Evolutionary conservation across 2,113 vertebrate genomes (phyloP), one percentile per base, ranked within the genome.

Genomic region (Daphoenositta chrysoptera): DNA sequence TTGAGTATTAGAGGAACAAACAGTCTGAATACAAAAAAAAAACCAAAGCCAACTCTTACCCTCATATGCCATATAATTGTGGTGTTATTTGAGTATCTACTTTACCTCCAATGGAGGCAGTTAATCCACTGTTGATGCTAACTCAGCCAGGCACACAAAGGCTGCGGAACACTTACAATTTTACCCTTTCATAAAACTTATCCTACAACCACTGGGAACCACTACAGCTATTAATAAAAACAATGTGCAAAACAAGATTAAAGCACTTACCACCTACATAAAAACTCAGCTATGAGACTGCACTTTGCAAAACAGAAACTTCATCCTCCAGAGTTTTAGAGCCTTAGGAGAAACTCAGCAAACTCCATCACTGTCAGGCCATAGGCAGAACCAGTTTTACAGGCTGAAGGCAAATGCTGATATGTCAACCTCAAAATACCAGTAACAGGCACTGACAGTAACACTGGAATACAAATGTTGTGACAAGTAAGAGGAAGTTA

Each of bases 1-100:
- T 24, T 39, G 35, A 54, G 27, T 39, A 17, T 42, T 54, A 28
- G 15, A 70, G 40, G 33, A 83, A 54, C 6, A 4, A 60, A 40
- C 28, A 65, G 15, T 10, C 33, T 15, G 22, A 79, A 48, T 8
- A 31, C 5, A 0, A 26, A 61, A 61, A 76, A 45, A 65, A 13
- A 16, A n/a, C n/a, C n/a, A n/a, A 0, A 0, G 3, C 18, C 28
- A 65, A 6, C 21, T 42, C 33, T 61, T 16, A 58, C 27, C 5
- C 16, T 77, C 35, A 14, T 7, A 33, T 30, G 18, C 21, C 19
- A 54, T 30, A 10, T 35, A 73, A 58, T 22, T 35, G 5, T 40
- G 10, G 3, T 27, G 15, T 8, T 89, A 48, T 15, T 86, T 54
- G 40, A 61, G 83, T 48, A 73, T 13, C 60, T 77, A 26, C 22